Evolutionary conservation across 2,888 invertebrate species (phyloP).

Genomic region (Diloba caeruleocephala): DNA sequence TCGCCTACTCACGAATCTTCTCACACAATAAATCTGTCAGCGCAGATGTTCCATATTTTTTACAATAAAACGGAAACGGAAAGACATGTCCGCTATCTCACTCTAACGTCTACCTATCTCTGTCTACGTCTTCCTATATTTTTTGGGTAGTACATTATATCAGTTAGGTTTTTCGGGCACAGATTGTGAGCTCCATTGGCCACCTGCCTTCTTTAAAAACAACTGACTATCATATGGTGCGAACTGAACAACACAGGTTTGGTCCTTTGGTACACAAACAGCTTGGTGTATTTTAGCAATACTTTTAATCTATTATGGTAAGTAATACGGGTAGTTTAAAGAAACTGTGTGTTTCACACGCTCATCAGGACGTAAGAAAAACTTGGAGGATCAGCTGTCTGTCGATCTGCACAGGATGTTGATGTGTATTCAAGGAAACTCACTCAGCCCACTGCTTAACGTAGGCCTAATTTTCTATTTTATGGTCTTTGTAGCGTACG

Average conservation of each 20-base stretch:
- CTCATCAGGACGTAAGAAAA: conserved; percentile 43
- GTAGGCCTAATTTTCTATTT: too few relatives aligned
- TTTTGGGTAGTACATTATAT: conserved; percentile 72
- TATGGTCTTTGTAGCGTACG: too few relatives aligned
- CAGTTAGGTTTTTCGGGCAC: conserved; percentile 78
- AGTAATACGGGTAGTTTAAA: not conserved
- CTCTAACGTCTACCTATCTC: conserved; percentile 63
- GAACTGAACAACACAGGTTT: conserved; percentile 15
- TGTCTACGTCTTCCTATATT: conserved; percentile 71
- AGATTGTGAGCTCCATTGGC: conserved; percentile 75
- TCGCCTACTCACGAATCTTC: conserved; percentile 64
- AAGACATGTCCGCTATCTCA: conserved; percentile 73
- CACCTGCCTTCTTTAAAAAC: conserved; percentile 79
- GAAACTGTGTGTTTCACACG: conserved; percentile 33
- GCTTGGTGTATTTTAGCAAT: conserved; percentile 12
- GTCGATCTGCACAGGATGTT: conserved; percentile 38
- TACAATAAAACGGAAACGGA: conserved; percentile 86
- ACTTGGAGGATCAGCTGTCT: conserved; percentile 34
- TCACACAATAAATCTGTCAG: conserved; percentile 74
- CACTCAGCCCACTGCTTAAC: conserved; percentile 4
- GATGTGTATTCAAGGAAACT: conserved; percentile 24
- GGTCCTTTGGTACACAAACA: conserved; percentile 8
- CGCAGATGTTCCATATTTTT: conserved; percentile 83
- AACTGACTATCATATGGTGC: conserved; percentile 83
- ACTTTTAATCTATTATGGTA: conserved; percentile 9